Conservation (phyloP, 2,888 invertebrate species). For the Cactoblastis cactorum region DNA sequence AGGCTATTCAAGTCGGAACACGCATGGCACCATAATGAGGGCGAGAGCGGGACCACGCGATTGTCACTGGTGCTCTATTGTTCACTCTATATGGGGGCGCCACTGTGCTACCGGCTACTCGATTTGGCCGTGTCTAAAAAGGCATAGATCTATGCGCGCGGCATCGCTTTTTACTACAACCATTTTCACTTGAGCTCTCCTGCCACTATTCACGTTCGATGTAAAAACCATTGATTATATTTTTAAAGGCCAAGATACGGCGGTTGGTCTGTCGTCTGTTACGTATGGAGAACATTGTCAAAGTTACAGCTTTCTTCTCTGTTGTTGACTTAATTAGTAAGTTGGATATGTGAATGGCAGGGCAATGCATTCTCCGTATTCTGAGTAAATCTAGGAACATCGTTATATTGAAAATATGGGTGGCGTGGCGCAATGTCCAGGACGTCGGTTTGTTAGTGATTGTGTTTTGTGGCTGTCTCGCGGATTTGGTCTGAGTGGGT, state of each 20-base stretch:
- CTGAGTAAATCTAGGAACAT: constrained; percentile 64
- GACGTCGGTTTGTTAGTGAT: constrained; percentile 37
- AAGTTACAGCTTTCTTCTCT: constrained; percentile 76
- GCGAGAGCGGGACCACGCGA: constrained; percentile 48
- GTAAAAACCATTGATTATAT: constrained; percentile 11
- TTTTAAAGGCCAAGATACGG: constrained; percentile 33
- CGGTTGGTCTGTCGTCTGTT: constrained; percentile 50
- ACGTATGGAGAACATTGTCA: constrained; percentile 77
- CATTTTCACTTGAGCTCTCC: constrained; percentile 37
- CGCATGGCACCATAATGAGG: constrained; percentile 68
- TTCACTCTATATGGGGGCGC: constrained; percentile 74
- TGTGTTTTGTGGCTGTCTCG: constrained; percentile 28
- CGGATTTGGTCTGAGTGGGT: constrained; percentile 6
- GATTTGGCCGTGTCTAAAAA: constrained; percentile 73
- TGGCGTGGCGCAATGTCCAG: constrained; percentile 46
- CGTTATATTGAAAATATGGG: constrained; percentile 75
- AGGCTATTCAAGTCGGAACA: constrained; percentile 33
- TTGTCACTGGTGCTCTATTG: constrained; percentile 74
- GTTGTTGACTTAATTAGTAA: constrained; percentile 76
- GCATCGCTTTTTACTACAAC: constrained; percentile 56
- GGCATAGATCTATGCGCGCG: constrained; percentile 73
- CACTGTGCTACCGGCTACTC: constrained; percentile 52
- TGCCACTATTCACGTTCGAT: constrained; percentile 15
- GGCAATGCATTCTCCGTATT: constrained; percentile 63
- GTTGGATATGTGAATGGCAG: constrained; percentile 78